Base-by-base conservation (phyloP, 2,113 vertebrate genomes). In the Gallinago media region DNA sequence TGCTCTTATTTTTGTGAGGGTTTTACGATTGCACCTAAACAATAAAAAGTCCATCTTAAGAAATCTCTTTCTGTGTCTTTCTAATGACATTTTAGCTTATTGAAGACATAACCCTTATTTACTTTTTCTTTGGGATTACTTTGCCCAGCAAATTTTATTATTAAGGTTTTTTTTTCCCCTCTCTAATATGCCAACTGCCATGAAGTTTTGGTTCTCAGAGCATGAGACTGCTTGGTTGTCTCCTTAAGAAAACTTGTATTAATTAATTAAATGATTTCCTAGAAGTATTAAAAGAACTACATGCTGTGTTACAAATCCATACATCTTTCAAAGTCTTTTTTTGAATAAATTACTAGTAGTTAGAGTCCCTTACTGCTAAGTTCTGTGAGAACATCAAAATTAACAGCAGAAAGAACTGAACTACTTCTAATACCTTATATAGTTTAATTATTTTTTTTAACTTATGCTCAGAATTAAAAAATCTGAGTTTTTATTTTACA, bases 21-120 rank as follows among this genome's bases (percentile, higher is more conserved):
- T 89, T 96, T 92, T 92, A 63, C 88, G 82, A 36, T 63, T 95
- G 83, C 76, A 84, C 9, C 27, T 81, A 54, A 94, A 92, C 70
- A 97, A 96, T 97, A 97, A 96, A 96, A 86, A 93, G 32, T 58
- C 36, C 95, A 17, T 92, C 49, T 92, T 87, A 75, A 93, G 73
- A 94, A 95, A 87, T 81, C 31, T 92, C 58, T 79, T 84, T 46
- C 36, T 85, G 85, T 96, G 81, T 96, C 77, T 94, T 95, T 96
- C 65, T 93, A 44, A 89, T 94, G 73, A 11, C 1, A 2, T 95
- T 94, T 93, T 71, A 79, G 58, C 31, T 89, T 75, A 31, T 58
- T 83, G 67, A 66, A 79, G 10, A 58, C 26, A 52, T 84, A 78
- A 91, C n/a, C 22, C 27, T 72, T 36, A 11, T 91, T 94, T 72